Evolutionary conservation across 2,888 invertebrate species (phyloP), one percentile per base, ranked within the genome.

Genomic region (Melitaea athalia): DNA sequence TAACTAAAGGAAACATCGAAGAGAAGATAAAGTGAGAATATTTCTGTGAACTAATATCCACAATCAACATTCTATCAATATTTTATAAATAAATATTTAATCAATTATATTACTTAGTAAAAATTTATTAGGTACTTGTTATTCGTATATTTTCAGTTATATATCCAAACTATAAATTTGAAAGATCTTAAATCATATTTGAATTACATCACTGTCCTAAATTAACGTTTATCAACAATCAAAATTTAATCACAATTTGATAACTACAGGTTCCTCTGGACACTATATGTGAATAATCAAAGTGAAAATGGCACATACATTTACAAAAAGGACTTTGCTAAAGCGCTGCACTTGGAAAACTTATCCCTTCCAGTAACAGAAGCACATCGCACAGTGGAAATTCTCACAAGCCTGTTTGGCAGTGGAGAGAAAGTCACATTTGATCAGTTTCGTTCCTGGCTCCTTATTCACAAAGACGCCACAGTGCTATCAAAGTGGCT

Each of bases 401-500:
- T 87, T 60, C 80, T 91, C 5, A 87, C 89, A 7, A 87, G 89
- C 45, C 79, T 92, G 52, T 91, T 91, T 74, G 91, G 90, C 0
- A 76, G 83, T 0, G 84, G 87, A 5, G 91, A 91, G 55, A 94
- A 94, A 63, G 95, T 95, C 5, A 93, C 94, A 60, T 95, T 95
- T 76, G 96, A 96, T 64, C 95, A 96, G 83, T 98, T 98, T 84
- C 93, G 95, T 62, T 94, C 94, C 0, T 98, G 98, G 97, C 93
- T 98, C 60, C 87, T 94, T 17, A 94, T 94, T 72, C 95, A 97
- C 84, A 95, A 94, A 68, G 95, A 96, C 80, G 96, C 96, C 0
- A 97, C 97, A 0, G 95, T 96, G 17, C 86, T 97, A 14, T 96
- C 96, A 0, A 95, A 95, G 78, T 98, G 98, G 98, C 88, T 98